Evolutionary conservation across 2,113 vertebrate species (phyloP).

Genomic region (Tragelaphus imberbis): DNA sequence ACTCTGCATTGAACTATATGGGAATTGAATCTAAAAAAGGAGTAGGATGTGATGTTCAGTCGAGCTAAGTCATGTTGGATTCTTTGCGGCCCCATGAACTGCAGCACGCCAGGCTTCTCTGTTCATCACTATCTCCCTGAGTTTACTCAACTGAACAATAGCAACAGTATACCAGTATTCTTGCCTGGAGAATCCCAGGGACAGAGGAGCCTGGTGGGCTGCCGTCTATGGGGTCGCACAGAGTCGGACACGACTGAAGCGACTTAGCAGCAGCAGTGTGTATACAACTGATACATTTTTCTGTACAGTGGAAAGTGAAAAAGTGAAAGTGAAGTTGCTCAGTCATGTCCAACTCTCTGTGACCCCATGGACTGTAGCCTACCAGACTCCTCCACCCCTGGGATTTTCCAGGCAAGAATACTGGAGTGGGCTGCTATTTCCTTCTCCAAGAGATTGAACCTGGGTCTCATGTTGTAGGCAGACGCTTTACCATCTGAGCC

Average conservation of each 20-base stretch:
- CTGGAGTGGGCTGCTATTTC: neutral
- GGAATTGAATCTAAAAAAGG: neutral
- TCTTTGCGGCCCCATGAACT: neutral
- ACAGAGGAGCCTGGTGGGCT: too few relatives aligned
- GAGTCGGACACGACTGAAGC: too few relatives aligned
- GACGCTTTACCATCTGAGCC: neutral
- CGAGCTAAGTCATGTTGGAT: accelerated
- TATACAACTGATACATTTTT: neutral
- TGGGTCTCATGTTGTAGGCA: neutral
- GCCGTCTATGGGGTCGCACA: too few relatives aligned
- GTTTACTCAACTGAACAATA: neutral
- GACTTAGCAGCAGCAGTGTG: too few relatives aligned
- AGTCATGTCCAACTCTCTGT: accelerated
- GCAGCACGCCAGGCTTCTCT: neutral
- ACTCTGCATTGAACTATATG: neutral
- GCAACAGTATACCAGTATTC: too few relatives aligned
- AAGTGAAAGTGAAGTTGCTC: neutral
- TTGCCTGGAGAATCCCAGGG: too few relatives aligned
- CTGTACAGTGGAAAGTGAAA: neutral
- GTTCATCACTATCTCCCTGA: neutral
- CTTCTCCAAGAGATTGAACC: neutral
- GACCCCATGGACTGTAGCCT: neutral
- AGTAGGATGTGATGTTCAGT: neutral
- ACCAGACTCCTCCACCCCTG: neutral
- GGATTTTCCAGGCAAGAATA: neutral